Evolutionary conservation across 2,113 vertebrate species (phyloP), one percentile per base, ranked within the genome.

Genomic region (Puma concolor): DNA sequence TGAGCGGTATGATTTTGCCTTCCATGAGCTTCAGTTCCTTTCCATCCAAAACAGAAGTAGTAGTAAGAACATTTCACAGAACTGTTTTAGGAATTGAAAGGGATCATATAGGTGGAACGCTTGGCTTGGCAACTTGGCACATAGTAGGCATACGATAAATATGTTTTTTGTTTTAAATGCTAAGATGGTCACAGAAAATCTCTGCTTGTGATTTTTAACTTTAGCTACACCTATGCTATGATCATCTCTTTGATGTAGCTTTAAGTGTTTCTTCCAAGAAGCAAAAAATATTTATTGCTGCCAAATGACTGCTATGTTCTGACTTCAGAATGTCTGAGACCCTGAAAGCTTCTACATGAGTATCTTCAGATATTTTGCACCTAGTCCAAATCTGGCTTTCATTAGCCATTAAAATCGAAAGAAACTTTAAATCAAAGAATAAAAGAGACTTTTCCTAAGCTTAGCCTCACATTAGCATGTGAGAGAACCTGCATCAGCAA

Each of bases 371-470:
- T 93, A 90, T 63, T 94, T 82, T 96, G 19, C 44, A 81, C 33
- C 57, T 66, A 79, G 77, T 94, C 80, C 64, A 95, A 97, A 88
- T 92, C 36, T 82, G 36, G 10, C 50, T 97, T 97, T 98, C 83
- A 92, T 92, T 95, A 95, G 44, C 90, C 87, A 97, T 97, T 98
- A 92, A 97, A 94, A 91, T 94, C 69, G 92, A 96, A 95, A 71
- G 41, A n/a, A 95, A 97, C 66, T 88, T 96, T 96, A 98, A 97
- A 94, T 95, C 91, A 96, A 88, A 81, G 33, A n/a, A 94, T 79
- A 88, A 87, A 97, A 81, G 83, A 92, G 92, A 94, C 54, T 87
- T 96, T 33, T 80, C 81, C 71, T 95, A 97, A 94, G 72, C 2
- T 85, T 95, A 88, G 67, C 77, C 91, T 93, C 84, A 89, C 57